Percentiles rank a stretch among this genome's conserved stretches.
Evolutionary conservation across 2,888 invertebrate genomes (phyloP).

Genomic region (Tenthredo livida): DNA sequence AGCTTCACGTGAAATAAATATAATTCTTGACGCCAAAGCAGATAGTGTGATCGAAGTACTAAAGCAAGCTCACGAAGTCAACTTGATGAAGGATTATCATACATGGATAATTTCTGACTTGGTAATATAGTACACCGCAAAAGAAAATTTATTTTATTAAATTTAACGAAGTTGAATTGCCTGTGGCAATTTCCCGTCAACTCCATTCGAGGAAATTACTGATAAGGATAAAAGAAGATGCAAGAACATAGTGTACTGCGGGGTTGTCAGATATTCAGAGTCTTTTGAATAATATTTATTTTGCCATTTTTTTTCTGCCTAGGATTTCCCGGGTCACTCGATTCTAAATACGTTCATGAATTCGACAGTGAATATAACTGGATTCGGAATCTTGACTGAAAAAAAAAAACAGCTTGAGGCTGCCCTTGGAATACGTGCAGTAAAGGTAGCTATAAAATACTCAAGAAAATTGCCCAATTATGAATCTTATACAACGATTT

Average conservation of each 20-base stretch:
- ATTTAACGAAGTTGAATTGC: no score
- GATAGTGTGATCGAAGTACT: conserved; percentile 85
- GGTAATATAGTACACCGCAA: conserved; percentile 77
- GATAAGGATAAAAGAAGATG: no score
- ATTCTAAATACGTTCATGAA: conserved; percentile 63
- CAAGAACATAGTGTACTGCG: neutral
- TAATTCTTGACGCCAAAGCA: conserved; percentile 88
- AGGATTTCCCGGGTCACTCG: conserved; percentile 69
- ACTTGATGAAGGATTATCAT: conserved; percentile 90
- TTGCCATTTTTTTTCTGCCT: conserved; percentile 3
- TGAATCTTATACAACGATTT: neutral
- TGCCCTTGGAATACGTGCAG: conserved; percentile 4
- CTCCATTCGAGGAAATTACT: no score
- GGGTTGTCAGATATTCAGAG: neutral
- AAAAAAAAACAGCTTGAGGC: conserved; percentile 58
- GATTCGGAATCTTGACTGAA: conserved; percentile 66
- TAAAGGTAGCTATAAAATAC: conserved; percentile 15
- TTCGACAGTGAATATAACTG: conserved; percentile 70
- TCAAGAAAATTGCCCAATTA: neutral
- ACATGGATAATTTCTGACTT: conserved; percentile 84
- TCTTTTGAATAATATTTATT: neutral
- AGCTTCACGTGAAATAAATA: conserved; percentile 84
- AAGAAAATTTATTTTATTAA: no score
- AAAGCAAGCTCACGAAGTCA: conserved; percentile 89
- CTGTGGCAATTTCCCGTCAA: no score